A percentile compares a stretch with the other conserved stretches of the same genome.
Conservation (phyloP, 2,113 vertebrate species). For the Phrynosoma platyrhinos region DNA sequence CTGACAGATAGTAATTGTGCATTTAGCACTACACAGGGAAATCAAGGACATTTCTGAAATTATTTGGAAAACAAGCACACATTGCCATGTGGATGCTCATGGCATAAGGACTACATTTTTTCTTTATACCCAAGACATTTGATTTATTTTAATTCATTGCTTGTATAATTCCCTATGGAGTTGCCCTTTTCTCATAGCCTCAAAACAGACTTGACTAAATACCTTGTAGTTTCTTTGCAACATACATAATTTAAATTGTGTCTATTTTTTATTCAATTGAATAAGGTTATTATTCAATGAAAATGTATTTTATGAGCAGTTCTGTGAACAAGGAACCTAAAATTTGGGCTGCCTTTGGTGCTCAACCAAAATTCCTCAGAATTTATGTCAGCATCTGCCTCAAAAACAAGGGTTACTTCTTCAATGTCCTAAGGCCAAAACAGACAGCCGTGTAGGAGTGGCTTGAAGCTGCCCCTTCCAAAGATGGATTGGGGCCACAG, state of each 20-base stretch:
- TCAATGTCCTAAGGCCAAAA: no score
- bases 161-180: constrained; percentile 64
- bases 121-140: constrained; percentile 59
- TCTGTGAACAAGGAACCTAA: constrained; percentile 3
- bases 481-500: no score
- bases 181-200: constrained; percentile 52
- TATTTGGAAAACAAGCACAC: constrained; percentile 62
- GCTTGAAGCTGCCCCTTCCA: no score
- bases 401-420: no score
- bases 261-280: constrained; percentile 45
- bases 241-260: constrained; percentile 48
- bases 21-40: constrained; percentile 34
- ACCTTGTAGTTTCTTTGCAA: constrained; percentile 52
- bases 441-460: no score
- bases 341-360: not conserved
- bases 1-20: not conserved
- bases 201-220: constrained; percentile 38
- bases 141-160: constrained; percentile 61
- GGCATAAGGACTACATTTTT: constrained; percentile 68
- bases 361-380: no score
- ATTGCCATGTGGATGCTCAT: constrained; percentile 15
- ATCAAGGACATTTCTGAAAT: constrained; percentile 63
- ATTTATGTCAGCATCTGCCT: no score
- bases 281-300: not conserved
- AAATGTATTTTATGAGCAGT: not conserved